These are phyloP conservation scores for Drosophila hydei DNA, from an alignment of 1,140 invertebrate genomes.

Conservation along the genomic window DNA sequence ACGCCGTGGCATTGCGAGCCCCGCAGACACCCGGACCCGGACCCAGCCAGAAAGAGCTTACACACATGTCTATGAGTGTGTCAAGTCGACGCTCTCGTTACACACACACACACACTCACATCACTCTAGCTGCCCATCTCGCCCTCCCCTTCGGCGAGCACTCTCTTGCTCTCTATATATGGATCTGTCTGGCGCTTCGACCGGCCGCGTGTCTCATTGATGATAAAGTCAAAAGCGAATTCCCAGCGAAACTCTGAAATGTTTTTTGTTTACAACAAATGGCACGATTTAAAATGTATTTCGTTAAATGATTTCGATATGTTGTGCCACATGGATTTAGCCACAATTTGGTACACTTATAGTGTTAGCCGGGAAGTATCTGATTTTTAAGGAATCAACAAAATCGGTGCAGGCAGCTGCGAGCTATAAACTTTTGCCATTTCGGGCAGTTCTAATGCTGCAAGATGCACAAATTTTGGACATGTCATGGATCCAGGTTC, in stretches of 20 bases:
- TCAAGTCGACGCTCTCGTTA: not conserved
- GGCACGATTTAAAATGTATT: slow-evolving; percentile 75
- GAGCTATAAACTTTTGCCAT: slow-evolving; percentile 31
- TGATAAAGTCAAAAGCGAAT: slow-evolving; percentile 53
- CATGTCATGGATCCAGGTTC: not conserved
- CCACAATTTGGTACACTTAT: slow-evolving; percentile 5
- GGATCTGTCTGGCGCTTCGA: slow-evolving; percentile 27
- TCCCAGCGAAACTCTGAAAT: slow-evolving; percentile 38
- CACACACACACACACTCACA: not conserved
- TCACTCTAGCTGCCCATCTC: too few relatives aligned
- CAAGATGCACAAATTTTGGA: slow-evolving; percentile 10
- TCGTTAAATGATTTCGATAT: slow-evolving; percentile 70
- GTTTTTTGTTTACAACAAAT: slow-evolving; percentile 69
- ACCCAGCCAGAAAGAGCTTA: too few relatives aligned
- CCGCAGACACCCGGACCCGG: too few relatives aligned
- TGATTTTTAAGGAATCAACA: slow-evolving; percentile 68
- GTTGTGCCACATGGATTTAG: slow-evolving; percentile 19
- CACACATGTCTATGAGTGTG: too few relatives aligned
- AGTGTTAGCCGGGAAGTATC: slow-evolving; percentile 46
- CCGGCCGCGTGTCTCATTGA: slow-evolving; percentile 64
- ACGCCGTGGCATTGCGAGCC: not conserved
- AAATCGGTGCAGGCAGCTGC: slow-evolving; percentile 52
- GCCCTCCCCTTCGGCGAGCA: not conserved
- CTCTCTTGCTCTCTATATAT: slow-evolving; percentile 6
- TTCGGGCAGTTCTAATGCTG: slow-evolving; percentile 15